Base-by-base conservation (phyloP, 2,888 invertebrate species). In the Lepidonotus clava region DNA sequence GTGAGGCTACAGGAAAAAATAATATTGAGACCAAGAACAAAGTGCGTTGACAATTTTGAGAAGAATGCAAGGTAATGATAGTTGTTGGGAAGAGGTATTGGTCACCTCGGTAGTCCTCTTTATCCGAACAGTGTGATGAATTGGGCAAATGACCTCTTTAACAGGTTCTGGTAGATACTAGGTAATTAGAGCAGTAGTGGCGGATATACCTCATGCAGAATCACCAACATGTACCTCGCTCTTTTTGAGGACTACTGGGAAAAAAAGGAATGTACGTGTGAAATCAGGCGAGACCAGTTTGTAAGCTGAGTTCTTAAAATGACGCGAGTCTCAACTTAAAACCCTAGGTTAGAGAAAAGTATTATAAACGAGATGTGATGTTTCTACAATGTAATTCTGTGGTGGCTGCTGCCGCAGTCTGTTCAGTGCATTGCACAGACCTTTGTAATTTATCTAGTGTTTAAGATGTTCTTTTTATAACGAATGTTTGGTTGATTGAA, bases 401-500 rank as follows among this genome's bases (percentile, higher is more conserved):
- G 5, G 61, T 14, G 61, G 21, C 61, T 61, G 24, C 5, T n/a
- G 28, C 61, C 24, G 61, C 5, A 24, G 24, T 61, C 8, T 61
- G n/a, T 28, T 61, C 61, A 24, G 11, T 28, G 24, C 24, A 61
- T 61, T 61, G 61, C 28, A 61, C 61, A 61, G 61, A 61, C 28
- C 61, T 61, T 61, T 61, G 61, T 61, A 61, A 61, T 61, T 61
- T 61, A 61, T 61, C 61, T 61, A 61, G 61, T n/a, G 24, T 61
- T 61, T 61, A 11, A 32, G 24, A 61, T 61, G 61, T 61, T 61
- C 61, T 24, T 61, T 56, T 61, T 61, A 61, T 61, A 61, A 61
- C 61, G 28, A 46, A 61, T 4, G 24, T 61, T 24, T 61, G 61
- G 24, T 24, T 28, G 56, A n/a, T n/a, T n/a, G n/a, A n/a, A n/a